Percentiles rank a stretch among this genome's conserved stretches.
These are phyloP conservation scores for Cherax destructor DNA, from an alignment of 1,140 invertebrate species.

Conservation along the genomic window DNA sequence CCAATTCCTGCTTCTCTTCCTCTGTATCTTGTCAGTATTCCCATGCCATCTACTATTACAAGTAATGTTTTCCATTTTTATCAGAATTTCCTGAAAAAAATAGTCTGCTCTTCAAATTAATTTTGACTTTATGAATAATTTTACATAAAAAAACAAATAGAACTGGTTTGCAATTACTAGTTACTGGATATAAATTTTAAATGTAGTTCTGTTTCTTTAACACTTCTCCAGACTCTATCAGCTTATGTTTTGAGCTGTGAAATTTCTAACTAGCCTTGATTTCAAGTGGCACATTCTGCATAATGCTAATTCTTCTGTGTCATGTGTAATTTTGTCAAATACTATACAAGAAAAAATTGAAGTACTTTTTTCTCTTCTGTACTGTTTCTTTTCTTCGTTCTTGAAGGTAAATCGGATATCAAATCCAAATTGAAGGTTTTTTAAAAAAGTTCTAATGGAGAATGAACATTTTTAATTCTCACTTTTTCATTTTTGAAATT, in stretches of 20 bases:
- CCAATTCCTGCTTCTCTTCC: no score
- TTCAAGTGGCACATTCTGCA: background rate
- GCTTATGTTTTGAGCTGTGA: background rate
- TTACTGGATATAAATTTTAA: background rate
- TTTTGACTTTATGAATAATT: background rate
- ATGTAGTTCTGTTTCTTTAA: background rate
- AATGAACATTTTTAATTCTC: background rate
- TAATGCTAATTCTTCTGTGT: background rate
- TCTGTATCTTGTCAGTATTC: no score
- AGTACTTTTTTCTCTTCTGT: background rate
- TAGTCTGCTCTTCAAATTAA: background rate
- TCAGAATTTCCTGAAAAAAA: background rate
- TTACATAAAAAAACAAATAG: background rate
- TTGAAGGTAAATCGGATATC: background rate
- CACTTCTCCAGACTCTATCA: background rate
- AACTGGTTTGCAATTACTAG: background rate
- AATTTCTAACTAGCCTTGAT: background rate
- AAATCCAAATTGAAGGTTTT: background rate
- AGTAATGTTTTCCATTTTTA: background rate
- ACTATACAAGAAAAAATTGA: background rate
- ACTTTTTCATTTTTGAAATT: background rate
- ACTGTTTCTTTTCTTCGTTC: background rate
- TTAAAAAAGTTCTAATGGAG: background rate
- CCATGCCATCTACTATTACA: no score
- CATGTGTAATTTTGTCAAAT: background rate